Evolutionary conservation across 2,888 invertebrate species (phyloP), one percentile per base, ranked within the genome.

Genomic region (Herminia tarsipennalis): DNA sequence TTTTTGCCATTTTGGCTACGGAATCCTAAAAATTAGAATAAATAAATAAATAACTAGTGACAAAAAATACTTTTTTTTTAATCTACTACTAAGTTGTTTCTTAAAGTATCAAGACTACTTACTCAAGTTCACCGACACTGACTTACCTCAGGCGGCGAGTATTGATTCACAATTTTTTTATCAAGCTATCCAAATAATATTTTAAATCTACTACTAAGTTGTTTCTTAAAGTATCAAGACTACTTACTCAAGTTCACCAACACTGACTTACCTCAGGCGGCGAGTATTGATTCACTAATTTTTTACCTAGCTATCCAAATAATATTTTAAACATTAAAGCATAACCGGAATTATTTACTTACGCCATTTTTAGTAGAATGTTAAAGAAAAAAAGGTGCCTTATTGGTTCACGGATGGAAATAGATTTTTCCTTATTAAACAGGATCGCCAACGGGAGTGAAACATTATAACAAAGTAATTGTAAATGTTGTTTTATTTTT

Each of bases 221-320:
- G n/a, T n/a, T n/a, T n/a, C n/a, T 21, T 13, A 9, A 57, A 69
- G 59, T 62, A 69, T 71, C 71, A 73, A 73, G 37, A 53, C 42
- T 5, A 1, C 16, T 41, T 13, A 0, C 8, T 20, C 27, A 0
- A 24, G 16, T 44, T 36, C 27, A 40, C 33, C 30, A 14, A 13
- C 29, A 47, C 53, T 58, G 57, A 50, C 56, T 55, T 52, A 64
- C 51, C 48, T 56, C 56, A 45, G 56, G 43, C 66, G 61, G 63
- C 62, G 58, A 58, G 46, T 59, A 57, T 71, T 71, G 69, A 74
- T 73, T 69, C 63, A 63, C 62, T 74, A 68, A 63, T 61, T 65
- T 66, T 34, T 61, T 56, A 53, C 47, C 37, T 45, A 62, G 32
- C 40, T 49, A 39, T 42, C 47, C 37, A 30, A 41, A 24, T 36